phyloP scores from a whole-genome alignment of 2,888 invertebrate genomes.

The Coremacera marginata region DNA sequence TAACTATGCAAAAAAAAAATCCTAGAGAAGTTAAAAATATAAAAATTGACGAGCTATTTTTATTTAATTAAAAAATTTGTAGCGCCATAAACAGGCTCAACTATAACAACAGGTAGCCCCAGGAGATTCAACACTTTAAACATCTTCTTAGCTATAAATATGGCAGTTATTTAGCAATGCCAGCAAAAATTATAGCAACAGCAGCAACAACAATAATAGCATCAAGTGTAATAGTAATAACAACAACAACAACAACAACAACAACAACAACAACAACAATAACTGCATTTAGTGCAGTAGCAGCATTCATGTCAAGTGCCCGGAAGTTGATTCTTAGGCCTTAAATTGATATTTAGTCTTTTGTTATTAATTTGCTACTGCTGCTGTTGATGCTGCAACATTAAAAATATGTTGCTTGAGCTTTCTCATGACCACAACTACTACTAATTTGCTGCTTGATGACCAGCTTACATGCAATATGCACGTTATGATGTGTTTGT shows the following conservation, averaged over 20 bases:
- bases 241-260: background rate
- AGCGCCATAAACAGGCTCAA: too few relatives aligned
- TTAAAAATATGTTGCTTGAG: background rate
- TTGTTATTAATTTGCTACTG: conserved; percentile 31
- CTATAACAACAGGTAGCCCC: too few relatives aligned
- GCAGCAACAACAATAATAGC: conserved; percentile 4
- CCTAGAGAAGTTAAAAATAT: too few relatives aligned
- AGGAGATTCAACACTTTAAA: too few relatives aligned
- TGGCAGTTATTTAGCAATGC: too few relatives aligned
- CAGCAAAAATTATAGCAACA: too few relatives aligned
- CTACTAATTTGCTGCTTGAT: conserved; percentile 8
- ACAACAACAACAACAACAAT: conserved; percentile 9
- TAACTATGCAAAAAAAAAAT: too few relatives aligned
- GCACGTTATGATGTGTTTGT: conserved; percentile 19
- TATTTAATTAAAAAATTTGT: too few relatives aligned
- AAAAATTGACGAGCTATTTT: too few relatives aligned
- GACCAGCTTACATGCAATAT: conserved; percentile 50
- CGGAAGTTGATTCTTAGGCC: background rate
- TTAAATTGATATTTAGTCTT: conserved; percentile 24
- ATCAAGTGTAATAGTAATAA: background rate
- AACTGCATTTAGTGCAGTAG: background rate
- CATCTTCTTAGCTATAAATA: too few relatives aligned
- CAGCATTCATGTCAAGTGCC: background rate
- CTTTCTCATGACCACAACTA: conserved; percentile 37
- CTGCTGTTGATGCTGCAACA: background rate